Percentiles rank a stretch among this genome's conserved stretches.
Evolutionary conservation across 1,140 invertebrate species (phyloP).

Genomic region (Meteorus sp.): DNA sequence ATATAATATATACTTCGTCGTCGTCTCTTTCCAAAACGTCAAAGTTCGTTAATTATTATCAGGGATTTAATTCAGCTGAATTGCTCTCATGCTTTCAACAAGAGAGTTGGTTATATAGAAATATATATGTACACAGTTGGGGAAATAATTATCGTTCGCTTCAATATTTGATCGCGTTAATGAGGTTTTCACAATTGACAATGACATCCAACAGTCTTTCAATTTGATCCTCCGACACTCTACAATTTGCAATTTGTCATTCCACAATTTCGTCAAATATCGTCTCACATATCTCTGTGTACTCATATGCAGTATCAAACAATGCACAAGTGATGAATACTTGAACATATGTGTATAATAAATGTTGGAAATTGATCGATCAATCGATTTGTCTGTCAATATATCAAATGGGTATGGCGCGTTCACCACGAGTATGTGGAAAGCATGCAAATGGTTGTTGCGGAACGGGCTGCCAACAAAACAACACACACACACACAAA

Average conservation of each 20-base stretch:
- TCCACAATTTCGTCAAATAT: constrained; percentile 3
- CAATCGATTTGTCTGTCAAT: too few species aligned
- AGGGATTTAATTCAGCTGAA: constrained; percentile 19
- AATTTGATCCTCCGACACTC: too few species aligned
- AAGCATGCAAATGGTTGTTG: constrained; percentile 24
- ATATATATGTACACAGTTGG: too few species aligned
- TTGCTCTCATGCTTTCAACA: too few species aligned
- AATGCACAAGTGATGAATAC: too few species aligned
- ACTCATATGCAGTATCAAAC: too few species aligned
- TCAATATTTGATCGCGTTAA: constrained; percentile 23
- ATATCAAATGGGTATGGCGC: too few species aligned
- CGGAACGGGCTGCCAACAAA: constrained; percentile 10
- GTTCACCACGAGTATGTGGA: constrained; percentile 7
- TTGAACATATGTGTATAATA: too few species aligned
- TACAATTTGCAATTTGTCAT: too few species aligned
- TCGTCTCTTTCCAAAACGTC: constrained; percentile 14
- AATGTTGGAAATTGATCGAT: too few species aligned
- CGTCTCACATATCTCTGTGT: not conserved
- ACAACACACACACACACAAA: not conserved
- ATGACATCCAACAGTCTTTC: too few species aligned
- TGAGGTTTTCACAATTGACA: not conserved
- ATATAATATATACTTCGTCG: not conserved
- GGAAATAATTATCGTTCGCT: not conserved
- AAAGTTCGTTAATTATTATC: constrained; percentile 27
- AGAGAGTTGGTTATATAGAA: too few species aligned